These are phyloP conservation scores for Phania funesta DNA, from an alignment of 2,888 invertebrate species.

Conservation along the genomic window DNA sequence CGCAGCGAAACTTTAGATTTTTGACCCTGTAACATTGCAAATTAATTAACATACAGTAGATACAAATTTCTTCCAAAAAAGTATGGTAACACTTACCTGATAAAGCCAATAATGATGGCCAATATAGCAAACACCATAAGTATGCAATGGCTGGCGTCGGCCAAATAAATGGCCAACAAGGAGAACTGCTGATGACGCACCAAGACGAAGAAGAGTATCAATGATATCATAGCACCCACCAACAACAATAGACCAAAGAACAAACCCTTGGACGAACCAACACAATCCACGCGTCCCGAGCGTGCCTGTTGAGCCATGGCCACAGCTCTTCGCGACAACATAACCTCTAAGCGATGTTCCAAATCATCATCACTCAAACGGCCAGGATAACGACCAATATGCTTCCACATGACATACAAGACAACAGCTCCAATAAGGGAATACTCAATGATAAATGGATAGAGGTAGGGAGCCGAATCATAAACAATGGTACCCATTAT, in stretches of 20 bases:
- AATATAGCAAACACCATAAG: constrained; percentile 93
- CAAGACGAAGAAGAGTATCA: constrained; percentile 97
- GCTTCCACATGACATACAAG: constrained; percentile 97
- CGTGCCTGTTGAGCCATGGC: constrained; percentile 92
- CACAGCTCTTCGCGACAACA: constrained; percentile 92
- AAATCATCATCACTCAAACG: constrained; percentile 90
- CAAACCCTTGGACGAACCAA: constrained; percentile 95
- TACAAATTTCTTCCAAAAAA: too few relatives aligned
- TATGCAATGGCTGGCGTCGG: constrained; percentile 94
- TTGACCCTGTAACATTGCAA: constrained; percentile 85
- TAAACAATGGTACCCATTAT: constrained; percentile 96
- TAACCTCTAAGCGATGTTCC: constrained; percentile 92
- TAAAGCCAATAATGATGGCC: constrained; percentile 94
- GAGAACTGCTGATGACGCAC: constrained; percentile 92
- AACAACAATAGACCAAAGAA: constrained; percentile 94
- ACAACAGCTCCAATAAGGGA: constrained; percentile 97
- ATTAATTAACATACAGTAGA: too few relatives aligned
- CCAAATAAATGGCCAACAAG: constrained; percentile 92
- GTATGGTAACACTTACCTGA: constrained; percentile 85
- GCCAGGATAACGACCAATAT: constrained; percentile 93
- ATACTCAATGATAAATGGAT: constrained; percentile 97
- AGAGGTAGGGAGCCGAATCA: constrained; percentile 96
- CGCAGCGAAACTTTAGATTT: constrained; percentile 93
- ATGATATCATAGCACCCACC: constrained; percentile 94
- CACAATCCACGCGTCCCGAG: constrained; percentile 94